A percentile compares a stretch with the other conserved stretches of the same genome.
These are phyloP conservation scores for Acleris emargana DNA, from an alignment of 2,888 invertebrate species.

Conservation along the genomic window DNA sequence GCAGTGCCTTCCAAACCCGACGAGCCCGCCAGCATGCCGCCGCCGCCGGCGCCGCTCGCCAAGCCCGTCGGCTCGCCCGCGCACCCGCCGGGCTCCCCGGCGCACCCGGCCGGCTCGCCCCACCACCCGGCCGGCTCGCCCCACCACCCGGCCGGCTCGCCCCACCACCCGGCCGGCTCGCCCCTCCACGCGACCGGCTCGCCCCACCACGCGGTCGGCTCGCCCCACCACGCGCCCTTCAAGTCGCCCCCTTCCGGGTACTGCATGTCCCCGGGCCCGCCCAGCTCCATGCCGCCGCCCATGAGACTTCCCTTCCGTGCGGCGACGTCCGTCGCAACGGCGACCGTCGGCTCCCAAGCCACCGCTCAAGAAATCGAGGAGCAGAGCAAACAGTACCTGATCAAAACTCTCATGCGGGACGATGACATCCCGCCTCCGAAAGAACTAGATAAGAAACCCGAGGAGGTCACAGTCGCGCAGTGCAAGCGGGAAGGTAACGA, in stretches of 20 bases:
- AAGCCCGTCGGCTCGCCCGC: conserved; percentile 7
- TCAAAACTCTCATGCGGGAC: conserved; percentile 95
- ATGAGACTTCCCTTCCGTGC: conserved; percentile 63
- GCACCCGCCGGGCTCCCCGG: no score
- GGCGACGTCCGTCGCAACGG: conserved; percentile 66
- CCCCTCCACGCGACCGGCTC: no score
- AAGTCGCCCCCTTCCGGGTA: conserved; percentile 45
- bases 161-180: conserved; percentile 8
- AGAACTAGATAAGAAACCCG: conserved; percentile 82
- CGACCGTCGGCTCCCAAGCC: conserved; percentile 76
- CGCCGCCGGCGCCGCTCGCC: conserved; percentile 44
- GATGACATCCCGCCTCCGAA: conserved; percentile 90
- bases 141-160: conserved; percentile 41
- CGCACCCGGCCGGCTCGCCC: no score
- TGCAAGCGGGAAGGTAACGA: conserved; percentile 64
- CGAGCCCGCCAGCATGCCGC: conserved; percentile 29
- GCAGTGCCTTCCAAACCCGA: conserved; percentile 38
- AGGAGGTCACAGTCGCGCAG: conserved; percentile 78
- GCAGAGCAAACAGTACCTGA: conserved; percentile 91
- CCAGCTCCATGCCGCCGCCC: conserved; percentile 71
- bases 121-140: conserved; percentile 49
- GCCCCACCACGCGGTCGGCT: no score
- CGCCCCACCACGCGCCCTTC: conserved; percentile 47
- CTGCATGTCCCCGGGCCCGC: conserved; percentile 40
- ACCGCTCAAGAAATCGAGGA: conserved; percentile 85